A percentile compares a stretch with the other conserved stretches of the same genome.
These are phyloP conservation scores for Pluvianellus socialis DNA, from an alignment of 2,113 vertebrate species.

Conservation along the genomic window DNA sequence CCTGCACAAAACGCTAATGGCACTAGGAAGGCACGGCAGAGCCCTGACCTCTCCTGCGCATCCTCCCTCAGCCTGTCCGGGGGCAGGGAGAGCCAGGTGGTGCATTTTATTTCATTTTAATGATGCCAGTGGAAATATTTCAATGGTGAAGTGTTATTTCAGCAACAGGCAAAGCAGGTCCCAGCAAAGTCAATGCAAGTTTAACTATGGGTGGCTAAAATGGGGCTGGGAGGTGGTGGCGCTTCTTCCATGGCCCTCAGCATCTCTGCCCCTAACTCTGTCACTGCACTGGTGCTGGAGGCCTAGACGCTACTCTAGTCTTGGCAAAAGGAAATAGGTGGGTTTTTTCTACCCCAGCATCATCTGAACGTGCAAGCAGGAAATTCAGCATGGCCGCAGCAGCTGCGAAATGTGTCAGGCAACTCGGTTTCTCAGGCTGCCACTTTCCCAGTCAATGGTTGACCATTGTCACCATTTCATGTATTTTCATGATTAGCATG, in stretches of 20 bases:
- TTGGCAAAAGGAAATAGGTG: neutral
- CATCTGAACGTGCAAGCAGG: neutral
- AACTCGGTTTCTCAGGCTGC: neutral
- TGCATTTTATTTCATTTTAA: neutral
- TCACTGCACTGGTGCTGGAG: neutral
- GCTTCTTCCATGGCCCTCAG: neutral
- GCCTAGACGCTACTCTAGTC: fast-evolving
- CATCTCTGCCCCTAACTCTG: neutral
- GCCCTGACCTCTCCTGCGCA: neutral
- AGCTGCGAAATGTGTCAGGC: neutral
- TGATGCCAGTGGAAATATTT: neutral
- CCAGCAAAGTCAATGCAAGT: neutral
- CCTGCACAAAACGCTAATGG: neutral
- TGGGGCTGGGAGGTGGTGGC: fast-evolving
- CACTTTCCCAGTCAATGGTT: neutral
- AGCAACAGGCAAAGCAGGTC: neutral
- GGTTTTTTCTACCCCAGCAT: neutral
- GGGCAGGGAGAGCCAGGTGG: neutral
- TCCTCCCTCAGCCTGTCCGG: neutral
- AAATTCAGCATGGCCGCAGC: neutral
- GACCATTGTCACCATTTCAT: neutral
- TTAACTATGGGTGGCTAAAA: neutral
- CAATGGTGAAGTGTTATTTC: neutral
- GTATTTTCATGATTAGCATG: fast-evolving
- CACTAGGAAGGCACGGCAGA: neutral